These are phyloP conservation scores for Mus minutoides DNA, from an alignment of 2,797 vertebrate species.

Conservation along the genomic window DNA sequence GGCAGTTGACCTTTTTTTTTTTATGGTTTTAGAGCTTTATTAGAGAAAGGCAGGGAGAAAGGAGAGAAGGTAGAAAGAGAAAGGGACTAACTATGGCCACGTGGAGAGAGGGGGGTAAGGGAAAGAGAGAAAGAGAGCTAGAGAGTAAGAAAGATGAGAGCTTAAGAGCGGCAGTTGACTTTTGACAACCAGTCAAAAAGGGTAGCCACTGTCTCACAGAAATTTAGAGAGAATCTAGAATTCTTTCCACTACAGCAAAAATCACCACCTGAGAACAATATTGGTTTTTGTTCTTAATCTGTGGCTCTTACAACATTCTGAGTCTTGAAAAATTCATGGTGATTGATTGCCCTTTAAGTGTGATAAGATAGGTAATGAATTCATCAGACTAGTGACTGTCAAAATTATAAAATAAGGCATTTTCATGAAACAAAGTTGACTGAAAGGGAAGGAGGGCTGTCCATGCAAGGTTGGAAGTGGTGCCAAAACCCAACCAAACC, in stretches of 20 bases:
- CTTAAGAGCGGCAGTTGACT: neutral
- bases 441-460: neutral
- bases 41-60: no score
- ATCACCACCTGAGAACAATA: neutral
- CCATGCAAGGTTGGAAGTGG: neutral
- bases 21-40: no score
- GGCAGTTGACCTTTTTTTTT: neutral
- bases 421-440: neutral
- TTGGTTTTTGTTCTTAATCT: neutral
- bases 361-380: neutral
- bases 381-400: neutral
- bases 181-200: conserved; percentile 13
- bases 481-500: neutral
- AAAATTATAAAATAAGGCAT: neutral
- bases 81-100: no score
- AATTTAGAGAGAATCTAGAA: conserved; percentile 1
- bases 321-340: neutral
- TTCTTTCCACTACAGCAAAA: neutral
- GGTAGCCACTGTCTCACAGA: neutral
- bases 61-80: no score
- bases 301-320: neutral
- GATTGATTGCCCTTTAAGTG: conserved; percentile 7
- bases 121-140: no score
- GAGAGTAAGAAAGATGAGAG: no score
- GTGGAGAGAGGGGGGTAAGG: no score